Evolutionary conservation across 1,140 invertebrate species (phyloP).

Genomic region (Aphidius ervi): DNA sequence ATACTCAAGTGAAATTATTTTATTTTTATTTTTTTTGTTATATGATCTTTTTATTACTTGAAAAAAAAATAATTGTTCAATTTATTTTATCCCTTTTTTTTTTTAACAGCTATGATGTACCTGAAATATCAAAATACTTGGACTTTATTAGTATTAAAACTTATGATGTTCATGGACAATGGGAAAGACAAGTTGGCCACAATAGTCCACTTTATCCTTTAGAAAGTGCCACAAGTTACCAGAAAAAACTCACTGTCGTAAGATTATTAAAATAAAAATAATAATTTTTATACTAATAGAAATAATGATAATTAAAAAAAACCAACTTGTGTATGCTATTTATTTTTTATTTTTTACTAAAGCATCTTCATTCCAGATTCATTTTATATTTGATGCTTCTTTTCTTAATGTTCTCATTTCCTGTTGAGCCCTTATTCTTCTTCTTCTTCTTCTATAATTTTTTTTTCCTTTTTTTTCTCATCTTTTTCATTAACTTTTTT

Average conservation of each 20-base stretch:
- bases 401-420: too few relatives aligned
- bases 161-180: constrained; percentile 91
- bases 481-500: constrained; percentile 1
- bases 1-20: neutral
- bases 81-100: constrained; percentile 20
- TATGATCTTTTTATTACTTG: constrained; percentile 1
- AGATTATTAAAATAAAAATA: constrained; percentile 37
- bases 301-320: constrained; percentile 6
- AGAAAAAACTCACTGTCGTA: constrained; percentile 87
- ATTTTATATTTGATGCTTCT: too few relatives aligned
- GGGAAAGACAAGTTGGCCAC: constrained; percentile 88
- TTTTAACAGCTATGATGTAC: constrained; percentile 73
- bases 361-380: constrained; percentile 3
- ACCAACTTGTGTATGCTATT: constrained; percentile 6
- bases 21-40: too few relatives aligned
- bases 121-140: constrained; percentile 89
- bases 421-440: too few relatives aligned
- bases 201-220: constrained; percentile 86
- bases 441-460: neutral
- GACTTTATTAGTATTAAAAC: constrained; percentile 95
- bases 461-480: constrained; percentile 3
- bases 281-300: neutral
- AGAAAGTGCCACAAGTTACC: constrained; percentile 82
- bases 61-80: constrained; percentile 3
- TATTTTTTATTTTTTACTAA: constrained; percentile 5